Percentiles rank a stretch among this genome's conserved stretches.
Evolutionary conservation across 2,888 invertebrate species (phyloP).

Genomic region (Cryptocephalus moraei): DNA sequence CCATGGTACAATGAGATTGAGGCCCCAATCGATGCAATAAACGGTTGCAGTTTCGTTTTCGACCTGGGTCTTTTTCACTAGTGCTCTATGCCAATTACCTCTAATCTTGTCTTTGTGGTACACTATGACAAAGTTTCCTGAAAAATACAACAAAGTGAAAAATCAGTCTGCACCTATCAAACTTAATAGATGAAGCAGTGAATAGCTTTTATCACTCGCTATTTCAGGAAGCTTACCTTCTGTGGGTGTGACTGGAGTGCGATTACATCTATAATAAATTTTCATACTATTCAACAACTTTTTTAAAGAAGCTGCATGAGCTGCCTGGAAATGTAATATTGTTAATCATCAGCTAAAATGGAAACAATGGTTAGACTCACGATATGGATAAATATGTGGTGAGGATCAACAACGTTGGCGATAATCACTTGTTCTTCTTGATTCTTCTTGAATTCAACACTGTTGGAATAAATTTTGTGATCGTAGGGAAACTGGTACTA

Average conservation of each 20-base stretch:
- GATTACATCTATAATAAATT: slow-evolving; percentile 18
- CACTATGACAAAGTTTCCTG: slow-evolving; percentile 47
- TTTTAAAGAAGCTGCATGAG: slow-evolving; percentile 17
- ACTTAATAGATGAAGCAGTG: too few relatives aligned
- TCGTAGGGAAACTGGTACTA: not conserved
- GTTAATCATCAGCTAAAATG: not conserved
- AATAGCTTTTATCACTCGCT: too few relatives aligned
- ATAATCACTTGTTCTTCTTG: slow-evolving; percentile 44
- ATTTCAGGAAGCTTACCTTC: slow-evolving; percentile 16
- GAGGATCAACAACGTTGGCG: slow-evolving; percentile 51
- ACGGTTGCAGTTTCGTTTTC: slow-evolving; percentile 44
- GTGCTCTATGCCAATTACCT: slow-evolving; percentile 50
- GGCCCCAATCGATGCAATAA: slow-evolving; percentile 55
- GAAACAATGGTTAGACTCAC: slow-evolving; percentile 31
- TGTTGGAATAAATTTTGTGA: slow-evolving; percentile 21
- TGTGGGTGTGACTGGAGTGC: slow-evolving; percentile 21
- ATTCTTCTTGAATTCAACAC: slow-evolving; percentile 29
- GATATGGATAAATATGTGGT: slow-evolving; percentile 54
- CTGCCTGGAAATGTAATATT: slow-evolving; percentile 18
- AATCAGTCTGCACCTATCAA: too few relatives aligned
- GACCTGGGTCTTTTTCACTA: slow-evolving; percentile 39
- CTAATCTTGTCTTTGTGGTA: slow-evolving; percentile 27
- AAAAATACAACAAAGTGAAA: slow-evolving; percentile 10
- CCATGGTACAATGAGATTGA: slow-evolving; percentile 40
- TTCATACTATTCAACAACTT: slow-evolving; percentile 20